Evolutionary conservation across 2,888 invertebrate species (phyloP), one percentile per base, ranked within the genome.

Genomic region (Amorpha juglandis): DNA sequence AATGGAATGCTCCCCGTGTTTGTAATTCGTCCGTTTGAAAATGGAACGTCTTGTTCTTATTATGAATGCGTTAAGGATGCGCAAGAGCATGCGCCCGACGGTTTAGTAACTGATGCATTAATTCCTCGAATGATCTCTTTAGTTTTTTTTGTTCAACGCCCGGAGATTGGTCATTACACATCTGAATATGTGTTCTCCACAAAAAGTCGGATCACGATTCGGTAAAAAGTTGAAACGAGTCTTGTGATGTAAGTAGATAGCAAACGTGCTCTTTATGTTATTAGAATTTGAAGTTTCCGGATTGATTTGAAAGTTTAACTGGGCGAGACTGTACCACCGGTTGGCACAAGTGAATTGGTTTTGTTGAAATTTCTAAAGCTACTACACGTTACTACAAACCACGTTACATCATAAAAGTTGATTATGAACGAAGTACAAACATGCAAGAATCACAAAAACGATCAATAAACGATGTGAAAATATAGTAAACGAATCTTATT

Each of bases 71-170:
- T 84, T 87, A 90, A 91, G 91, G 92, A 92, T 91, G 91, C 91
- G 88, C 89, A 81, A 84, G 90, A 81, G 92, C 92, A 92, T 91
- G 81, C 89, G 87, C 86, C 90, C 83, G 89, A 89, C 89, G 92
- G 90, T 92, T 93, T 92, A 92, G 92, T 92, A 90, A 90, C 90
- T 89, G 91, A 91, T 91, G 92, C 92, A 92, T 93, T 92, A 91
- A 92, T 91, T 88, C 87, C 78, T 84, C 86, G 84, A 89, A 89
- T 88, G 87, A 87, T 87, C 84, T 84, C 78, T 79, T 82, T 76
- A 65, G 42, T 83, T 83, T 87, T 89, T 88, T 89, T 88, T 88
- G 80, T 87, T 80, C 85, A 74, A 83, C 87, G 88, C 88, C 87
- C 89, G 90, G 91, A 91, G 92, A 92, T 92, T 91, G 91, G 90